Conservation (phyloP, 2,797 vertebrate genomes). For the Aulostomus chinensis region DNA sequence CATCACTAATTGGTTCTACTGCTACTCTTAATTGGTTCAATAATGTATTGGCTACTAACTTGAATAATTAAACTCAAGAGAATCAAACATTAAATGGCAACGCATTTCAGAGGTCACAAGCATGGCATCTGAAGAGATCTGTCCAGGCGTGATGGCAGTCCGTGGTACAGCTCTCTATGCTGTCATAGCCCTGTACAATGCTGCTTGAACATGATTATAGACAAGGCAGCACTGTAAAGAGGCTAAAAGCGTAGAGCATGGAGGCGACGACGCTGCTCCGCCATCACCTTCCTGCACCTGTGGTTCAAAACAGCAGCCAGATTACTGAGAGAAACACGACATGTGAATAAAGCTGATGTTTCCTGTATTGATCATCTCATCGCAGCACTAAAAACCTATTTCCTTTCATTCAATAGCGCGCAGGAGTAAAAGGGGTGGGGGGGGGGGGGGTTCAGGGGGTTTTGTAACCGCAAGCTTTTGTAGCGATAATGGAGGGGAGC, state of each 20-base stretch:
- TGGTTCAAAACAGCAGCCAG: no score
- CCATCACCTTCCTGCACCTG: conserved; percentile 46
- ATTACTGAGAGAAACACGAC: no score
- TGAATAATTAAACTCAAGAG: conserved; percentile 74
- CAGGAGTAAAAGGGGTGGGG: no score
- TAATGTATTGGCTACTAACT: conserved; percentile 72
- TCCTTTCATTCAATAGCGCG: no score
- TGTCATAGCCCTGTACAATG: conserved; percentile 89
- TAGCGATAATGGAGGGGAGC: conserved; percentile 51
- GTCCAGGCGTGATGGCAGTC: no score
- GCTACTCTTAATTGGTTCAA: conserved; percentile 57
- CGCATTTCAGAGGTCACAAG: no score
- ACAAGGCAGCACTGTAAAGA: conserved; percentile 90
- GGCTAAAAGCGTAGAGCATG: conserved; percentile 83
- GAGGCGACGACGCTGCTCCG: conserved; percentile 28
- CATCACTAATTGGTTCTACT: conserved; percentile 47
- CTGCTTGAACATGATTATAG: conserved; percentile 85
- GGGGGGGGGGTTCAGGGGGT: conserved; percentile 13
- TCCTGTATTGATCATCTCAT: no score
- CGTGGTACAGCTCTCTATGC: conserved; percentile 66
- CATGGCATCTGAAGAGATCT: no score
- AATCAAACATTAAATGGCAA: no score
- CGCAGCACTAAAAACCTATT: no score
- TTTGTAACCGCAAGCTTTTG: no score
- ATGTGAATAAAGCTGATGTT: no score